phyloP scores from a whole-genome alignment of 2,113 vertebrate species.

The Echinops telfairi region DNA sequence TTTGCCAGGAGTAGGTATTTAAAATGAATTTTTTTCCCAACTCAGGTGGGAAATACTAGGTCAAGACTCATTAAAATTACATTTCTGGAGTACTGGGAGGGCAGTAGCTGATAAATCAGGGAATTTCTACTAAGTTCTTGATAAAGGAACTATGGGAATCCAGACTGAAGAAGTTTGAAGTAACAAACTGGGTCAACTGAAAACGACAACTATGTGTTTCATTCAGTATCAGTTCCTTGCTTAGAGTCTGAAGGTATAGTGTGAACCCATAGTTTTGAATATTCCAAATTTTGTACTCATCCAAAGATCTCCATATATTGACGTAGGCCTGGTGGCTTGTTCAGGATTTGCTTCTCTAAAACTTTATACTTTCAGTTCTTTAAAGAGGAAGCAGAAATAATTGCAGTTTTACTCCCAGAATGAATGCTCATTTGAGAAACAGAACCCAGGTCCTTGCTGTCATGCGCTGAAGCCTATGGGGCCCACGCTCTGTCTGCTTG shows the following conservation, averaged over 20 bases:
- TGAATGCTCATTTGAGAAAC: not conserved
- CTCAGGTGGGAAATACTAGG: not conserved
- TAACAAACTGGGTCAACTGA: not conserved
- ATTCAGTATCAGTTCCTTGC: slow-evolving; percentile 42
- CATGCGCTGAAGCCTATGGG: not conserved
- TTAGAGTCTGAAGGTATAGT: not conserved
- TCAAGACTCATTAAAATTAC: not conserved
- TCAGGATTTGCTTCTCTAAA: slow-evolving; percentile 55
- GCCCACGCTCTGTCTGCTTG: slow-evolving; percentile 14
- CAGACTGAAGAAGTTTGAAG: not conserved
- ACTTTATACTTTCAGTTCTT: slow-evolving; percentile 49
- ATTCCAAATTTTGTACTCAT: not conserved
- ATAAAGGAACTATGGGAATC: not conserved
- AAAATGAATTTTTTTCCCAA: not conserved
- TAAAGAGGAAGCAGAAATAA: slow-evolving; percentile 50
- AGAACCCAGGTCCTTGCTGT: not conserved
- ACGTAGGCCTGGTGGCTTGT: not conserved
- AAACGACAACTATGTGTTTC: slow-evolving; percentile 24
- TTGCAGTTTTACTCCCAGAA: not conserved
- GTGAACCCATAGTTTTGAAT: slow-evolving; percentile 8
- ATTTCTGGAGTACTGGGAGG: not conserved
- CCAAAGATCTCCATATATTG: slow-evolving; percentile 18
- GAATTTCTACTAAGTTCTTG: not conserved
- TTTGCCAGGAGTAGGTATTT: not conserved
- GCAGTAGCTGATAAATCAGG: not conserved